Evolutionary conservation across 2,888 invertebrate species (phyloP), one percentile per base, ranked within the genome.

Genomic region (Melikaiella ostensackeni): DNA sequence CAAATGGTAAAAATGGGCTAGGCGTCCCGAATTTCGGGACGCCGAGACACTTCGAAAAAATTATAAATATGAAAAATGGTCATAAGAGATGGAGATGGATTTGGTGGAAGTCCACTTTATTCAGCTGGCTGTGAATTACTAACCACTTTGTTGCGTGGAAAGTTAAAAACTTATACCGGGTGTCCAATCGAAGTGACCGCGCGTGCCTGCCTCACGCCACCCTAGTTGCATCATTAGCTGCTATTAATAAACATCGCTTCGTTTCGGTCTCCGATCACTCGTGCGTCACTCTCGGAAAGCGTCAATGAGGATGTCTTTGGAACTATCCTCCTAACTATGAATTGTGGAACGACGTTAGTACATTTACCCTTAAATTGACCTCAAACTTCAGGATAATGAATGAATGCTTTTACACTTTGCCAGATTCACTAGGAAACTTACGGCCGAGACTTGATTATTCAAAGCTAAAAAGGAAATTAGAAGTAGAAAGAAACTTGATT

Each of bases 231-330:
- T 75, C 66, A 78, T 75, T 78, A 79, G 75, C 19, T 55, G 66
- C 81, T 81, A 81, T 79, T 81, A 81, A 81, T 81, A 81, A 78
- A 64, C 61, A 75, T 70, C 62, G 75, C 46, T 59, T 33, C 30
- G 50, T 66, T 77, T 76, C 24, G 63, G 50, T 61, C 74, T 75
- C 46, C 75, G 75, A 75, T 76, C 78, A 76, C 46, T 76, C 73
- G 74, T 82, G 79, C 81, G 81, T 82, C 80, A 81, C 70, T 46
- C 46, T 46, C 62, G 61, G 21, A 3, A 73, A 42, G 73, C 77
- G 76, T 81, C 81, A 78, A 81, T 80, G 80, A 81, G 73, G 76
- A 80, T 78, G 73, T 70, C 80, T 80, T 80, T 76, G 76, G 76
- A 66, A 38, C 24, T 13, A 24, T 75, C 35, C 24, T 74, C n/a